phyloP scores from a whole-genome alignment of 2,888 invertebrate genomes.

The Plutella xylostella region DNA sequence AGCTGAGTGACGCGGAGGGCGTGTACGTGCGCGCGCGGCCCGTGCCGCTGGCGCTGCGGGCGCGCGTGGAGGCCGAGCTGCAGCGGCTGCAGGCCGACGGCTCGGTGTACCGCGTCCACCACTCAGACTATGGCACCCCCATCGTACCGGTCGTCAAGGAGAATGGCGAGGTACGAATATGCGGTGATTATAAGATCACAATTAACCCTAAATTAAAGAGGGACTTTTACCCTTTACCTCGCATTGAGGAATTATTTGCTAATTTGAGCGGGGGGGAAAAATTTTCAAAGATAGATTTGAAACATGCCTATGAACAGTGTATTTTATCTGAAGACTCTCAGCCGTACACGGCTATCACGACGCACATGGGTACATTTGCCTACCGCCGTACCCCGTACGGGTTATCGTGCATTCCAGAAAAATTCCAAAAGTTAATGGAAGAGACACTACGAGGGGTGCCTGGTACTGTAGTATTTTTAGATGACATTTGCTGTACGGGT shows the following conservation, averaged over 20 bases:
- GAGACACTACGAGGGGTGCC: too few relatives aligned
- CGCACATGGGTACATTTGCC: too few relatives aligned
- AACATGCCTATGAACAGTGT: conserved; percentile 20
- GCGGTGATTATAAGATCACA: conserved; percentile 18
- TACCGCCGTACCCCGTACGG: conserved; percentile 6
- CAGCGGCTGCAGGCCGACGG: conserved; percentile 14
- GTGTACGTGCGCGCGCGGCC: too few relatives aligned
- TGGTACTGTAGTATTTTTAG: too few relatives aligned
- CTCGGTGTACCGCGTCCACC: conserved; percentile 12
- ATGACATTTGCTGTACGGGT: too few relatives aligned
- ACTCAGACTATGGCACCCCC: conserved; percentile 17
- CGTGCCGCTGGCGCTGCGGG: conserved; percentile 2
- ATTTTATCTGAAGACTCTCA: conserved; percentile 16
- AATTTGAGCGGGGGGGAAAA: conserved; percentile 19
- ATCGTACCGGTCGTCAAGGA: conserved; percentile 18
- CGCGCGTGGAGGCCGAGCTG: not conserved
- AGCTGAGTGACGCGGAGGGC: too few relatives aligned
- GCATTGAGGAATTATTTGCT: conserved; percentile 21
- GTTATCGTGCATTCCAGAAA: conserved; percentile 5
- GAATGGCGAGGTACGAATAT: conserved; percentile 13
- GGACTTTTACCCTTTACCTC: too few relatives aligned
- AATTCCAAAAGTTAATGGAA: conserved; percentile 7
- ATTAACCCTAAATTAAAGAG: conserved; percentile 20
- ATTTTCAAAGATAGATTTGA: conserved; percentile 22
- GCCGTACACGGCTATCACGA: conserved; percentile 13